Base-by-base conservation (phyloP, 2,888 invertebrate species). In the Pristionchus fissidentatus region DNA sequence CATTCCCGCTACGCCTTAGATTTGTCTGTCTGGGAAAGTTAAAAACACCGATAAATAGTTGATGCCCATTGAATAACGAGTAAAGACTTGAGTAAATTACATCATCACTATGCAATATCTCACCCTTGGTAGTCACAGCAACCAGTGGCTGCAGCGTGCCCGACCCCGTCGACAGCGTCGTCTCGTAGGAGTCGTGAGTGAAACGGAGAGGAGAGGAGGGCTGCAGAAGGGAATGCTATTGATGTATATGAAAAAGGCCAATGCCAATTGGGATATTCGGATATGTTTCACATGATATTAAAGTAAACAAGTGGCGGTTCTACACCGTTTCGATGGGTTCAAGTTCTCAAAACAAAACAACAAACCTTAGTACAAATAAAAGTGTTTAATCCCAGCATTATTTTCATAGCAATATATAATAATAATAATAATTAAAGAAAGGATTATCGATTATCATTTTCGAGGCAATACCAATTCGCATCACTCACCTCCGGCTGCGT, bases 91-190 rank as follows among this genome's bases (percentile, higher is more conserved):
- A 19, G 4, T 57, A n/a, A 26, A 26, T n/a, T 57, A 57, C 3
- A 26, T 57, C 57, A n/a, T 57, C n/a, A n/a, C n/a, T 15, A n/a
- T 57, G 8, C 62, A 66, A 41, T 8, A 13, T 10, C 29, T 19
- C 46, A 81, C 80, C 80, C 15, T n/a, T 62, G 41, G 80, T 62
- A 43, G 62, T 46, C n/a, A 35, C 15, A 32, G 46, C 41, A 32
- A 81, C 32, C 52, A 81, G 26, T 22, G 80, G 80, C 15, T 41
- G 46, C 32, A 81, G 19, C 46, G 57, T 13, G 0, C 29, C 43
- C 15, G 80, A 52, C 22, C 43, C 80, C 8, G 62, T 81, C 15
- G 80, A 52, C 3, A 81, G 62, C 5, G 80, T 81, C n/a, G 80
- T 81, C 32, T 62, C 35, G 46, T 81, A 81, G 22, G 19, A 4